Conservation (phyloP, 2,888 invertebrate genomes). For the Gastracanthus pulcherrimus region DNA sequence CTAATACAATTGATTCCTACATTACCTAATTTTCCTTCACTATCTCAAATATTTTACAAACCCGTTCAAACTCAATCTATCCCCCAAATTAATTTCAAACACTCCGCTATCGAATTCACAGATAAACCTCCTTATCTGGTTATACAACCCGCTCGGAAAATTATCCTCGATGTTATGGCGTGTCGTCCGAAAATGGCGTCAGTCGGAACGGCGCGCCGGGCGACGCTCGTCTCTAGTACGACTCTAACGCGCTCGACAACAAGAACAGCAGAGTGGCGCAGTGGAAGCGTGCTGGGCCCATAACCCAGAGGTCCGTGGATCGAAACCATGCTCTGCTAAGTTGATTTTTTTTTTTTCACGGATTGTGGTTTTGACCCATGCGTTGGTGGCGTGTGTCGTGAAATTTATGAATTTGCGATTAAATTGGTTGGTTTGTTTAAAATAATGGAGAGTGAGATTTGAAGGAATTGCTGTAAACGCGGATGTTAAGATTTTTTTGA, state of each 20-base stretch:
- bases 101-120: not conserved
- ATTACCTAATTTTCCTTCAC: no score
- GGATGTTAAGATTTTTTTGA: no score
- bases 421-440: not conserved
- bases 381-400: not conserved
- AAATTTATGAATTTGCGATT: not conserved
- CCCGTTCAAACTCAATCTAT: not conserved
- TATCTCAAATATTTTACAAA: no score
- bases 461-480: not conserved
- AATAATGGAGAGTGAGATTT: not conserved
- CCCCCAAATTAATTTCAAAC: not conserved
- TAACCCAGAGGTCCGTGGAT: slow-evolving; percentile 55
- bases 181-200: not conserved
- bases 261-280: slow-evolving; percentile 24
- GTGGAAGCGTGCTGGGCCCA: slow-evolving; percentile 25
- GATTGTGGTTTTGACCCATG: not conserved
- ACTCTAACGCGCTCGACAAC: not conserved
- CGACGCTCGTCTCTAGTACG: not conserved
- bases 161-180: not conserved
- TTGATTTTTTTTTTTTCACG: slow-evolving; percentile 41
- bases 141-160: not conserved
- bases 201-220: not conserved
- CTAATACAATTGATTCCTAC: not conserved
- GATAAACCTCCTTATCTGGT: not conserved
- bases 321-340: slow-evolving; percentile 57